A percentile compares a stretch with the other conserved stretches of the same genome.
These are phyloP conservation scores for Heliothis peltigera DNA, from an alignment of 2,888 invertebrate genomes.

Conservation along the genomic window DNA sequence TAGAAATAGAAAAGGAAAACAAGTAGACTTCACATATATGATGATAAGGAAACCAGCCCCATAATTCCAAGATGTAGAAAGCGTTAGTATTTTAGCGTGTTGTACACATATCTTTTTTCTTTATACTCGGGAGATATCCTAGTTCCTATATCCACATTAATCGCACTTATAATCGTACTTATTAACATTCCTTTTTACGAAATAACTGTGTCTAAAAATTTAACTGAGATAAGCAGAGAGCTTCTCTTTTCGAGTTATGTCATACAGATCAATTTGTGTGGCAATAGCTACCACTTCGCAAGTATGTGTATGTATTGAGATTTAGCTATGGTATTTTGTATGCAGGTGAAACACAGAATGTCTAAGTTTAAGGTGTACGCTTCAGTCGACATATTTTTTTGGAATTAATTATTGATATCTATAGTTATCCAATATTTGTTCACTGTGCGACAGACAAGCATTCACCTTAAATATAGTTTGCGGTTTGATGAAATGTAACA, in stretches of 20 bases:
- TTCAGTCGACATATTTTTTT: background rate
- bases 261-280: too few relatives aligned
- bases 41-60: background rate
- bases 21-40: background rate
- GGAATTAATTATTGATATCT: background rate
- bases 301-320: background rate
- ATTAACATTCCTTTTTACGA: too few relatives aligned
- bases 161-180: too few relatives aligned
- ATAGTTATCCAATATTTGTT: too few relatives aligned
- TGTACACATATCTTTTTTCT: background rate
- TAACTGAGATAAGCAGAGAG: too few relatives aligned
- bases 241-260: background rate
- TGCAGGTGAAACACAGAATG: constrained; percentile 10
- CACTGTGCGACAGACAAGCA: too few relatives aligned
- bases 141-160: background rate
- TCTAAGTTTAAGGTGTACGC: constrained; percentile 2
- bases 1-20: background rate
- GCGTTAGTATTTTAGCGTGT: background rate
- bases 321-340: constrained; percentile 17
- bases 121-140: background rate
- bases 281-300: too few relatives aligned
- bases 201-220: too few relatives aligned
- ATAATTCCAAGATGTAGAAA: background rate
- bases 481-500: background rate
- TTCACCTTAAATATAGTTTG: background rate